phyloP scores from a whole-genome alignment of 2,888 invertebrate genomes.

The Drosophila austrosaltans region DNA sequence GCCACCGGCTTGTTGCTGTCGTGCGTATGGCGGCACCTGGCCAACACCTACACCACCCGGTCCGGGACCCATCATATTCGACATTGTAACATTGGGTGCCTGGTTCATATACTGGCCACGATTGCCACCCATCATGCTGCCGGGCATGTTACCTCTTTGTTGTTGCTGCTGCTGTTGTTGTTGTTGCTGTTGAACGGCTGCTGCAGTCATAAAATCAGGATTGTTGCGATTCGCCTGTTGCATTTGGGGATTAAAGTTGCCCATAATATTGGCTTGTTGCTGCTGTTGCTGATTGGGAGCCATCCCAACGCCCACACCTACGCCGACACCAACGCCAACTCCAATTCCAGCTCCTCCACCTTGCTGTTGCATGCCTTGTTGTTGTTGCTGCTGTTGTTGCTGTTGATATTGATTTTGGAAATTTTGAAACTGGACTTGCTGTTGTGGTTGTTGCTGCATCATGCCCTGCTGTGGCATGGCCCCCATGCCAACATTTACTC shows the following conservation, averaged over 20 bases:
- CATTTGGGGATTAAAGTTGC: conserved; percentile 83
- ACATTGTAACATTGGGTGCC: conserved; percentile 94
- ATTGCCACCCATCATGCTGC: conserved; percentile 79
- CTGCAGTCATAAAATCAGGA: conserved; percentile 81
- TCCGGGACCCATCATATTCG: conserved; percentile 83
- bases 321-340: conserved; percentile 46
- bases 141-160: conserved; percentile 71
- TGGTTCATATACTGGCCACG: conserved; percentile 84
- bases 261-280: conserved; percentile 81
- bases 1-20: conserved; percentile 83
- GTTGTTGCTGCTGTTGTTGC: conserved; percentile 83
- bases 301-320: conserved; percentile 67
- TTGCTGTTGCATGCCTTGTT: conserved; percentile 80
- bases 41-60: conserved; percentile 83
- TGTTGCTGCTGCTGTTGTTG: conserved; percentile 64
- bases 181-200: conserved; percentile 67
- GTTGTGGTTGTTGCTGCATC: conserved; percentile 81
- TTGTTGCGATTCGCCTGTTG: conserved; percentile 80
- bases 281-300: conserved; percentile 77
- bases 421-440: conserved; percentile 86
- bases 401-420: conserved; percentile 85
- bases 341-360: conserved; percentile 48
- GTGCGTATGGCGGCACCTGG: conserved; percentile 91
- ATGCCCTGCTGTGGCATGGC: conserved; percentile 82
- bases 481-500: conserved; percentile 68